Conservation (phyloP, 2,888 invertebrate species). For the Caenorhabditis sp. region DNA sequence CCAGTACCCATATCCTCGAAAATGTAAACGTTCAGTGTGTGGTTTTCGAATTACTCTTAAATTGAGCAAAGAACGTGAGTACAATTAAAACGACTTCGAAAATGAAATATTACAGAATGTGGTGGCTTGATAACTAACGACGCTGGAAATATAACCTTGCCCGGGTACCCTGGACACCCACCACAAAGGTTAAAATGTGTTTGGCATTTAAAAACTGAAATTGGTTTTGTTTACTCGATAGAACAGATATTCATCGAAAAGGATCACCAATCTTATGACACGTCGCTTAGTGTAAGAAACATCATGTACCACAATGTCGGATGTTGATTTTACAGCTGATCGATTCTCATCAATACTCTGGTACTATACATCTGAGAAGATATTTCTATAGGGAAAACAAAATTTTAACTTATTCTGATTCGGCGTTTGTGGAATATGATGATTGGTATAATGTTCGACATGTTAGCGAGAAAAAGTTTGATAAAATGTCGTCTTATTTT, state of each 20-base stretch:
- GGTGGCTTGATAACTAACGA: conserved; percentile 60
- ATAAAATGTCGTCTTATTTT: too few relatives aligned
- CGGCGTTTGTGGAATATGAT: too few relatives aligned
- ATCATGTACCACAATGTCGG: too few relatives aligned
- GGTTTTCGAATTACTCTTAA: conserved; percentile 60
- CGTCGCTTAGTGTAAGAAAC: too few relatives aligned
- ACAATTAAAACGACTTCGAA: not conserved
- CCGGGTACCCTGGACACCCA: conserved; percentile 54
- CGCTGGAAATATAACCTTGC: conserved; percentile 48
- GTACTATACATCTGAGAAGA: too few relatives aligned
- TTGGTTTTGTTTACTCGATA: conserved; percentile 50
- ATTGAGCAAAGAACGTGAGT: conserved; percentile 48
- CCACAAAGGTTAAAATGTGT: conserved; percentile 52
- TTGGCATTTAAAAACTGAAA: conserved; percentile 61
- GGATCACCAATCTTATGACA: not conserved
- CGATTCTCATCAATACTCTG: too few relatives aligned
- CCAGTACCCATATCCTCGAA: conserved; percentile 29
- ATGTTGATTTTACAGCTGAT: too few relatives aligned
- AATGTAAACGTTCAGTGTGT: conserved; percentile 62
- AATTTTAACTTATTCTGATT: too few relatives aligned
- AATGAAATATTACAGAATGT: conserved; percentile 49
- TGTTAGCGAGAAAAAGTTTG: too few relatives aligned
- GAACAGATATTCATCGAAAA: conserved; percentile 50
- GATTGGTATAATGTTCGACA: too few relatives aligned
- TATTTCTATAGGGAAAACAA: not conserved